Percentiles rank a stretch among this genome's conserved stretches.
Evolutionary conservation across 1,140 invertebrate species (phyloP).

Genomic region (Drosophila ananassae): DNA sequence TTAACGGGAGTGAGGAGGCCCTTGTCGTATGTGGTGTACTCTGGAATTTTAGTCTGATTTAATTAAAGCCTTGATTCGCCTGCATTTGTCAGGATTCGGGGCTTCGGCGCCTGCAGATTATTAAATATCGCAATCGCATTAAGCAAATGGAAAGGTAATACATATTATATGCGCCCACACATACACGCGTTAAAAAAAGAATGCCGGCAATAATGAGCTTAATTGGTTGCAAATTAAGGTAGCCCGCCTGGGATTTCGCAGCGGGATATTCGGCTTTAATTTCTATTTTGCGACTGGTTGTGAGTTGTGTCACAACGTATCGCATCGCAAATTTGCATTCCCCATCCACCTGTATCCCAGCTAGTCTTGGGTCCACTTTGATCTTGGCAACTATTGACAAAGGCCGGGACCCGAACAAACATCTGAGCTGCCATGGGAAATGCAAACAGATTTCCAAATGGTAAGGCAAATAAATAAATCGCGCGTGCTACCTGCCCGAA

Average conservation of each 20-base stretch:
- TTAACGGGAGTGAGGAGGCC: not conserved
- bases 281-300: not conserved
- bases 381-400: conserved; percentile 73
- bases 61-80: conserved; percentile 23
- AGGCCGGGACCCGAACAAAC: conserved; percentile 56
- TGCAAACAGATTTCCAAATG: conserved; percentile 60
- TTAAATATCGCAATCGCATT: conserved; percentile 44
- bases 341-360: conserved; percentile 24
- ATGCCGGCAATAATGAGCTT: conserved; percentile 28
- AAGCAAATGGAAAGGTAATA: conserved; percentile 15
- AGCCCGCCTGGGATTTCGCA: not conserved
- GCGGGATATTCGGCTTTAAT: conserved; percentile 11
- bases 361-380: conserved; percentile 58
- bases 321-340: conserved; percentile 17
- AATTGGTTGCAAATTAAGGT: conserved; percentile 29
- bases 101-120: conserved; percentile 18
- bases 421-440: conserved; percentile 65
- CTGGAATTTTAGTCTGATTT: conserved; percentile 27
- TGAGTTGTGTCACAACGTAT: not conserved
- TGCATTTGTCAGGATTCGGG: conserved; percentile 19
- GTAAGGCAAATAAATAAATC: conserved; percentile 56
- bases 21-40: not conserved
- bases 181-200: conserved; percentile 4
- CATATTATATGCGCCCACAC: conserved; percentile 17
- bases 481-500: conserved; percentile 45